These are phyloP conservation scores for Entelurus aequoreus DNA, from an alignment of 2,113 vertebrate genomes.

Conservation along the genomic window DNA sequence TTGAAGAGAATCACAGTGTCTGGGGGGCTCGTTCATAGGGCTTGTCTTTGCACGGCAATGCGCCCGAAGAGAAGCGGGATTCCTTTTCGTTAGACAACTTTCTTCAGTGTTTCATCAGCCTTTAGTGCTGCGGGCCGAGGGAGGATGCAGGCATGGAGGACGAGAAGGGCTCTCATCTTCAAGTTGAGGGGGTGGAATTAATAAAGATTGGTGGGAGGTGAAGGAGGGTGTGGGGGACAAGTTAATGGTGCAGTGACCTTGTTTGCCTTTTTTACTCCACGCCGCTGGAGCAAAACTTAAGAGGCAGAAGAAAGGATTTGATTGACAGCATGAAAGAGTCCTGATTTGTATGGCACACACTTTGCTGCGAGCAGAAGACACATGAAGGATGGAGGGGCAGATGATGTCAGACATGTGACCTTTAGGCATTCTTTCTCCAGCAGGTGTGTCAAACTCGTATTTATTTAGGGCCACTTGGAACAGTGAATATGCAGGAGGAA, in stretches of 20 bases:
- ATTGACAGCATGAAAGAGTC: no score
- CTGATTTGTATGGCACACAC: no score
- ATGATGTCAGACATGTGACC: no score
- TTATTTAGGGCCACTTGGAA: no score
- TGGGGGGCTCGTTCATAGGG: conserved; percentile 20
- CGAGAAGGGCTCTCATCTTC: conserved; percentile 40
- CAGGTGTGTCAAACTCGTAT: no score
- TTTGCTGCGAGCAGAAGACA: no score
- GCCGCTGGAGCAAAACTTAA: conserved; percentile 14
- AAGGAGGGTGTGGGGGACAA: conserved; percentile 32
- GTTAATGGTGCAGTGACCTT: conserved; percentile 53
- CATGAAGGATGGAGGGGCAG: no score
- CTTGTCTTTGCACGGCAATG: conserved; percentile 29
- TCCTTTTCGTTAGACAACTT: conserved; percentile 30
- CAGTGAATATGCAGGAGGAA: no score
- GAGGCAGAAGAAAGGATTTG: not conserved
- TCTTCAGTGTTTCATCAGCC: conserved; percentile 58
- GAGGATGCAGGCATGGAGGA: conserved; percentile 28
- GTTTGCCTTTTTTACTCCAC: conserved; percentile 41
- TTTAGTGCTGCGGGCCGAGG: conserved; percentile 10
- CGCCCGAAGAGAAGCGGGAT: conserved; percentile 17
- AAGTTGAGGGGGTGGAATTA: conserved; percentile 53
- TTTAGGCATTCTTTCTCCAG: no score
- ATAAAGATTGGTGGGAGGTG: conserved; percentile 42
- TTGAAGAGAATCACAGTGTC: conserved; percentile 21